These are phyloP conservation scores for Tethea ocularis DNA, from an alignment of 2,888 invertebrate genomes.

Conservation along the genomic window DNA sequence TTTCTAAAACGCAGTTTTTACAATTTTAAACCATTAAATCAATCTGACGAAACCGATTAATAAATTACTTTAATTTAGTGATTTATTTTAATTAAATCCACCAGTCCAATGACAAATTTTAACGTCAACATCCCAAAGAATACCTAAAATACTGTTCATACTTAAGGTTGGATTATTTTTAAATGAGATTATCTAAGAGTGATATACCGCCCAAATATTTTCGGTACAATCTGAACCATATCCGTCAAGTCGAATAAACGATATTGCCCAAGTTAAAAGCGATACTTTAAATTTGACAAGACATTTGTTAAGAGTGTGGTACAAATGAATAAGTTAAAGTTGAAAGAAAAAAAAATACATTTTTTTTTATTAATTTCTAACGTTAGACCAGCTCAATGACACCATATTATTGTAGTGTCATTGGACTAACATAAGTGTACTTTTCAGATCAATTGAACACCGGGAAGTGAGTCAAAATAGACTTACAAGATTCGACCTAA, in stretches of 20 bases:
- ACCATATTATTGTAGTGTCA: too few species aligned
- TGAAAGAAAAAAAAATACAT: too few species aligned
- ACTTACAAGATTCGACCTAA: too few species aligned
- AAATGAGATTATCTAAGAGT: constrained; percentile 19
- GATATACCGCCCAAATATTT: constrained; percentile 22
- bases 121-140: not conserved
- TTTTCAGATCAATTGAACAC: too few species aligned
- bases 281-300: not conserved
- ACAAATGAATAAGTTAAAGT: too few species aligned
- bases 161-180: constrained; percentile 6
- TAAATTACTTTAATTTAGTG: not conserved
- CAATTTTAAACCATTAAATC: not conserved
- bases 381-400: too few species aligned
- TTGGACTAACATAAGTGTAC: too few species aligned
- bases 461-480: too few species aligned
- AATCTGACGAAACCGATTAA: not conserved
- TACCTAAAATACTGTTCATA: not conserved
- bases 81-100: constrained; percentile 2
- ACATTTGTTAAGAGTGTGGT: constrained; percentile 9
- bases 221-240: constrained; percentile 26
- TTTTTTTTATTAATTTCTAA: too few species aligned
- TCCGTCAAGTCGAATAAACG: constrained; percentile 27
- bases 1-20: not conserved
- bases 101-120: not conserved
- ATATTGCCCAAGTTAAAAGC: constrained; percentile 10